Evolutionary conservation across 2,797 vertebrate genomes (phyloP).

Genomic region (Rachycentron canadum): DNA sequence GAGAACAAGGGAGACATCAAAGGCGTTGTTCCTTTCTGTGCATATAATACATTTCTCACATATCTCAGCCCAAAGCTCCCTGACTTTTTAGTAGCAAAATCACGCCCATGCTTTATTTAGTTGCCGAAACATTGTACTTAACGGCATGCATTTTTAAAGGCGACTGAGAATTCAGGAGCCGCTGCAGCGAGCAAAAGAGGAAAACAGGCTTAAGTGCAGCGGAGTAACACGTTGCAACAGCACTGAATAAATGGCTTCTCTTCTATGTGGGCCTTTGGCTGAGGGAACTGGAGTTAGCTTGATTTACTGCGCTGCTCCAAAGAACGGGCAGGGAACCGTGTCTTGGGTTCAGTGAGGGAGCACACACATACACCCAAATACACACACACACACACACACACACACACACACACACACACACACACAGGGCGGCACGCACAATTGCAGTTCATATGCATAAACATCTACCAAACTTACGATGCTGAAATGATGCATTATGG

Average conservation of each 20-base stretch:
- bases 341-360: slow-evolving; percentile 58
- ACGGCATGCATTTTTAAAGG: slow-evolving; percentile 65
- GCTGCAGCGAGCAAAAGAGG: slow-evolving; percentile 34
- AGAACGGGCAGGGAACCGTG: slow-evolving; percentile 65
- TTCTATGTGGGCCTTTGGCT: slow-evolving; percentile 58
- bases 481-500: slow-evolving; percentile 7
- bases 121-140: slow-evolving; percentile 52
- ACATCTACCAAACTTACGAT: slow-evolving; percentile 17
- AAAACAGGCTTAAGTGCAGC: slow-evolving; percentile 56
- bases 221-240: slow-evolving; percentile 65
- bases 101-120: slow-evolving; percentile 30
- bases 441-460: neutral
- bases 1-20: slow-evolving; percentile 21
- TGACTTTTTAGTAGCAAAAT: slow-evolving; percentile 17
- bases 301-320: slow-evolving; percentile 69
- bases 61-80: slow-evolving; percentile 22
- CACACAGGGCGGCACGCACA: slow-evolving; percentile 8
- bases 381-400: slow-evolving; percentile 32
- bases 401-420: slow-evolving; percentile 7
- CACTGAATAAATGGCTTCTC: slow-evolving; percentile 56
- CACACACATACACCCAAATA: slow-evolving; percentile 20
- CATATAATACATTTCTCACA: slow-evolving; percentile 20
- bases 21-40: slow-evolving; percentile 20
- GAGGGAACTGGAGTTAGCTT: slow-evolving; percentile 56
- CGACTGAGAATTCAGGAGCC: slow-evolving; percentile 39